Conservation (phyloP, 2,113 vertebrate genomes). For the Etia nguti region DNA sequence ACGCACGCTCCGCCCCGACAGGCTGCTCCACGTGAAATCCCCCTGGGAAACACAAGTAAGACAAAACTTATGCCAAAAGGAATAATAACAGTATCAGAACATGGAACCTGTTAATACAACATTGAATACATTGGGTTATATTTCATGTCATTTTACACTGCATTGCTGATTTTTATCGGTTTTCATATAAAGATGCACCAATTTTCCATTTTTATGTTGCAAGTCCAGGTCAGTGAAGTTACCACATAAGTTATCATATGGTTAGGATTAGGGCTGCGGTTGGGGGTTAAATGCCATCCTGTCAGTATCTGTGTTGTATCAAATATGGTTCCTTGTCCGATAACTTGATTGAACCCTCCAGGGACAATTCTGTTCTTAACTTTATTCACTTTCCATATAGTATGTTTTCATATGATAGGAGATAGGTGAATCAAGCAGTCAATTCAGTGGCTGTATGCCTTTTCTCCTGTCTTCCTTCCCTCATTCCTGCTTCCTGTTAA, state of each 20-base stretch:
- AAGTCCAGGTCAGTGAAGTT: neutral
- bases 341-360: neutral
- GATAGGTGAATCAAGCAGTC: neutral
- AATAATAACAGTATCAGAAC: neutral
- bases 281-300: neutral
- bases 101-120: neutral
- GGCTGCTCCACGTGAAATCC: constrained; percentile 95
- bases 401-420: neutral
- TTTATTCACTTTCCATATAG: neutral
- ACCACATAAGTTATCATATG: neutral
- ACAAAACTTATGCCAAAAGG: neutral
- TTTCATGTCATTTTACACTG: neutral
- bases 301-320: neutral
- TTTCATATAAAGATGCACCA: neutral
- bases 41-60: constrained; percentile 65
- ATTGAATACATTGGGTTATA: neutral
- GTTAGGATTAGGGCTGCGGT: neutral
- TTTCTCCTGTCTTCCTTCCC: neutral
- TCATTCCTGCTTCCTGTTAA: neutral
- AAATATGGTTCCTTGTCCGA: neutral
- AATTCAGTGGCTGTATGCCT: neutral
- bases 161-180: neutral
- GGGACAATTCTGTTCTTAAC: neutral
- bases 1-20: constrained; percentile 88
- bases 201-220: neutral